Evolutionary conservation across 2,888 invertebrate genomes (phyloP).

Genomic region (Anaspis maculata): DNA sequence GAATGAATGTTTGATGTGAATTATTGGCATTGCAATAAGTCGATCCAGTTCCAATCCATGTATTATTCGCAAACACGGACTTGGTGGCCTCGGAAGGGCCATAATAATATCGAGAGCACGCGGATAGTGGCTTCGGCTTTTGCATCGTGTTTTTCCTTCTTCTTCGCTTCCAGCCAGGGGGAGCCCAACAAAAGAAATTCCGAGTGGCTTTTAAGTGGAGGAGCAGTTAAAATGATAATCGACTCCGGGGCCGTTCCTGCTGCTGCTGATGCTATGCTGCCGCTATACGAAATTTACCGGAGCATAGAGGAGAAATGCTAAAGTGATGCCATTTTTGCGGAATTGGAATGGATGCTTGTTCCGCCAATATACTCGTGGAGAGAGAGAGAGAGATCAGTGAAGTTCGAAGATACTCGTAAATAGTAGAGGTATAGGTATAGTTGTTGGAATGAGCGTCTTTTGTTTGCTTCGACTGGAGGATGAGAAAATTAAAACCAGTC

Average conservation of each 20-base stretch:
- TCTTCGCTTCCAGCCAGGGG: constrained; percentile 20
- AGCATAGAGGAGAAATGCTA: constrained; percentile 25
- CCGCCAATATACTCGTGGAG: too few relatives aligned
- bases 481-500: too few relatives aligned
- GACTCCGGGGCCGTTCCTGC: too few relatives aligned
- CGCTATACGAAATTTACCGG: too few relatives aligned
- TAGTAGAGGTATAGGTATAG: too few relatives aligned
- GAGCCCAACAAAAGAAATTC: constrained; percentile 35
- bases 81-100: constrained; percentile 14
- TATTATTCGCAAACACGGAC: constrained; percentile 15
- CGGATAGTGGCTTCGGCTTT: constrained; percentile 2
- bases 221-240: constrained; percentile 41
- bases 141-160: constrained; percentile 9
- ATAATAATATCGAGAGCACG: too few relatives aligned
- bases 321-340: constrained; percentile 31
- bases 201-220: constrained; percentile 37
- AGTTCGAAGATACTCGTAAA: too few relatives aligned
- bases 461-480: too few relatives aligned
- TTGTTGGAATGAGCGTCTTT: too few relatives aligned
- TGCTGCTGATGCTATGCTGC: too few relatives aligned
- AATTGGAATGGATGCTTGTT: too few relatives aligned
- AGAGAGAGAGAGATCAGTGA: too few relatives aligned
- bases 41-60: constrained; percentile 14
- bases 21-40: constrained; percentile 14
- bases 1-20: constrained; percentile 15